Conservation (phyloP, 2,113 vertebrate species). For the Calonectris borealis region DNA sequence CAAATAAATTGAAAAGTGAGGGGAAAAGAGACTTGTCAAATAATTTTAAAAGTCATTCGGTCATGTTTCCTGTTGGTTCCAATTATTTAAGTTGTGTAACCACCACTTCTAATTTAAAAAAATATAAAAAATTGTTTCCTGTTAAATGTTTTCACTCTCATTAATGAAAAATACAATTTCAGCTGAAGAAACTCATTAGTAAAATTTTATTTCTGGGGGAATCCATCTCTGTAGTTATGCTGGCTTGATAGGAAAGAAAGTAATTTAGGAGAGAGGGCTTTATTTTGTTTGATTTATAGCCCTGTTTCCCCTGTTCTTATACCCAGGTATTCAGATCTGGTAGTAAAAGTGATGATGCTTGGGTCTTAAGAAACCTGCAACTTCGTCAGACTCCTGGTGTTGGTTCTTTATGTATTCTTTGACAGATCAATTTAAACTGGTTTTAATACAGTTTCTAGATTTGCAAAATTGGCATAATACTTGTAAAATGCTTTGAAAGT, state of each 20-base stretch:
- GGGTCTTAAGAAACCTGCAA: not conserved
- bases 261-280: not conserved
- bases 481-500: not conserved
- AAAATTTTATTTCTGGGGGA: not conserved
- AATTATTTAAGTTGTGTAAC: not conserved
- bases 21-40: not conserved
- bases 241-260: not conserved
- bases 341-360: not conserved
- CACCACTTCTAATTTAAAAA: not conserved
- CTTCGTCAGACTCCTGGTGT: not conserved
- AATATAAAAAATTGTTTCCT: not conserved
- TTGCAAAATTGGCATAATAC: not conserved
- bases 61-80: not conserved
- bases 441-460: not conserved
- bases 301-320: not conserved
- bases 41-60: not conserved
- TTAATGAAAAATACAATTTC: not conserved
- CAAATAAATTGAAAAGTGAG: not conserved
- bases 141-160: not conserved
- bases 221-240: not conserved
- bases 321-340: not conserved
- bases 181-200: not conserved
- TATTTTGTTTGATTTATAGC: not conserved
- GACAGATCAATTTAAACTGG: not conserved
- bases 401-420: not conserved